Base-by-base conservation (phyloP, 2,113 vertebrate species). In the Riparia riparia region DNA sequence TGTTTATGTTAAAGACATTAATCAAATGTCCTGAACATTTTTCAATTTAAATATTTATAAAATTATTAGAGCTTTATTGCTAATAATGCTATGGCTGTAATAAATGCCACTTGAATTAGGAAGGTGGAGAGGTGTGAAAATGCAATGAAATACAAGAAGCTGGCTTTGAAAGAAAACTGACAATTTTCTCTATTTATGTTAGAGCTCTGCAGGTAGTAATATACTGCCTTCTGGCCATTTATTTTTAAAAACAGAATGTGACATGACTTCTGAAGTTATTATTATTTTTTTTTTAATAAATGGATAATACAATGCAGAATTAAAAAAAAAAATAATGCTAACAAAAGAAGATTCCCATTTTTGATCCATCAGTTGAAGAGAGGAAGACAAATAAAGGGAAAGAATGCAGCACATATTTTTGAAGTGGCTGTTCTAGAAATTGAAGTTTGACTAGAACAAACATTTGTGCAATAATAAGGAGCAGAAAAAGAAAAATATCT, bases 111-210 rank as follows among this genome's bases (percentile, higher is more conserved):
- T 34, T 90, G 50, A 56, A 56, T 78, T 31, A 82, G 29, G 28
- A 71, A 5, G 5, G 7, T 72, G 20, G 18, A 82, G 51, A 58
- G 9, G 6, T 76, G 24, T 9, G 14, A 82, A 87, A 88, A 86
- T 89, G 51, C 16, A 49, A 37, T 32, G 25, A 78, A 78, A 47
- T 90, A 22, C 20, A 91, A 94, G 42, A 79, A 90, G 18, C 16
- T 90, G 96, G 34, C n/a, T 68, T 49, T 94, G 77, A 66, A 95
- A 95, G 32, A 86, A 93, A 72, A 70, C 18, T 83, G 68, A 45
- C 44, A 10, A 45, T 91, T 96, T 93, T 88, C 34, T 57, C 22
- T 61, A 57, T 90, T 93, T 85, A 54, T 72, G 19, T 49, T 95
- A 91, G 56, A 65, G 37, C 15, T 82, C 6, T 89, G 9, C 17